Conservation (phyloP, 2,888 invertebrate species). For the Lasioglossum lativentre region DNA sequence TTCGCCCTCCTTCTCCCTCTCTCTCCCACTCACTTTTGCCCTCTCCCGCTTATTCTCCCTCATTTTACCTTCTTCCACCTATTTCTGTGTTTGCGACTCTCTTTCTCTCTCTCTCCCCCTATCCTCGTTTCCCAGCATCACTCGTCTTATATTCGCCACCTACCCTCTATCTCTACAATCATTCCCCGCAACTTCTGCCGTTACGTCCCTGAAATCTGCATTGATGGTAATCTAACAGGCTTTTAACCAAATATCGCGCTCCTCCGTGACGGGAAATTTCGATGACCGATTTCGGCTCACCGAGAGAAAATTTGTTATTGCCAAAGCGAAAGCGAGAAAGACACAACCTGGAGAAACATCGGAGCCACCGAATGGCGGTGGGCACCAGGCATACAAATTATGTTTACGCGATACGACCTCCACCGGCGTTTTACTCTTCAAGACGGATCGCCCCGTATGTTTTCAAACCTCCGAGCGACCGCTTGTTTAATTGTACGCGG, state of each 20-base stretch:
- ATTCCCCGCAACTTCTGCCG: slow-evolving; percentile 56
- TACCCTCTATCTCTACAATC: slow-evolving; percentile 13
- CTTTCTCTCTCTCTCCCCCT: background rate
- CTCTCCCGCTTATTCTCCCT: slow-evolving; percentile 37
- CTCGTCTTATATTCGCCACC: slow-evolving; percentile 9
- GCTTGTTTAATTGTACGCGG: slow-evolving; percentile 28
- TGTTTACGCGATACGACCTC: background rate
- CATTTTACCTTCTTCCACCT: slow-evolving; percentile 31
- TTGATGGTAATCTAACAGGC: slow-evolving; percentile 75
- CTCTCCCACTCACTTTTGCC: slow-evolving; percentile 22
- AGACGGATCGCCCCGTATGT: background rate
- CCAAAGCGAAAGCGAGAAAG: background rate
- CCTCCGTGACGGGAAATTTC: slow-evolving; percentile 33
- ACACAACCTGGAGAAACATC: background rate
- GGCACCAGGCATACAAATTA: too few relatives aligned
- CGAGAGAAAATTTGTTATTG: slow-evolving; percentile 8
- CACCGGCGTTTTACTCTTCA: background rate
- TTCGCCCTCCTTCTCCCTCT: slow-evolving; percentile 34
- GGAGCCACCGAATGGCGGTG: background rate
- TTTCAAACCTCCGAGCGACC: background rate
- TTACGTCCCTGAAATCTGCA: slow-evolving; percentile 68
- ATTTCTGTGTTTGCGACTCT: slow-evolving; percentile 30
- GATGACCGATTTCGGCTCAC: slow-evolving; percentile 53
- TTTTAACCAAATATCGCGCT: slow-evolving; percentile 74
- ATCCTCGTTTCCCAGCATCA: slow-evolving; percentile 8